phyloP scores from a whole-genome alignment of 2,113 vertebrate species.

The Mastomys coucha region DNA sequence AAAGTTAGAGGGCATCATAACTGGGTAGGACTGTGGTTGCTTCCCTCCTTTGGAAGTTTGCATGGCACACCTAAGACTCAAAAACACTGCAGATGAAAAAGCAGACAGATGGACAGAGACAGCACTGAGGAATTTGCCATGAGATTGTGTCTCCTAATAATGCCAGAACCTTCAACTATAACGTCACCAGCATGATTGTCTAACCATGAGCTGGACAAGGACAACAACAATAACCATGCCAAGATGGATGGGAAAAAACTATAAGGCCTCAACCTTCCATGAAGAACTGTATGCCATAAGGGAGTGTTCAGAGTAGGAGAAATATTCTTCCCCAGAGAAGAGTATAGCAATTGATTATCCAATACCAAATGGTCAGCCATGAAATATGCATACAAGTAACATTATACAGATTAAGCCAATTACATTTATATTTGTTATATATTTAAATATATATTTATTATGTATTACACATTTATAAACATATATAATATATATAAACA shows the following conservation, averaged over 20 bases:
- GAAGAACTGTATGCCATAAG: background rate
- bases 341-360: background rate
- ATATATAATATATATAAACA: no score
- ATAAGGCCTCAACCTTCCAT: background rate
- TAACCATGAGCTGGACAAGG: background rate
- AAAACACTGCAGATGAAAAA: background rate
- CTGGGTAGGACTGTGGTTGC: background rate
- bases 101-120: background rate
- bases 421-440: no score
- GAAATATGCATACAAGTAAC: background rate
- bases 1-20: background rate
- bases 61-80: background rate
- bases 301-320: background rate
- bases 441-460: no score
- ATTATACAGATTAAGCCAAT: background rate
- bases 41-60: background rate
- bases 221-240: background rate
- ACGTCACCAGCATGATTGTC: background rate
- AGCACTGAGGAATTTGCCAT: background rate
- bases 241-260: background rate
- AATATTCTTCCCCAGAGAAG: background rate
- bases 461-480: no score
- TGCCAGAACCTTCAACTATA: background rate
- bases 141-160: background rate
- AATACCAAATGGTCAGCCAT: background rate